Evolutionary conservation across 1,140 invertebrate species (phyloP), one percentile per base, ranked within the genome.

Genomic region (Drosophila kohkoa): DNA sequence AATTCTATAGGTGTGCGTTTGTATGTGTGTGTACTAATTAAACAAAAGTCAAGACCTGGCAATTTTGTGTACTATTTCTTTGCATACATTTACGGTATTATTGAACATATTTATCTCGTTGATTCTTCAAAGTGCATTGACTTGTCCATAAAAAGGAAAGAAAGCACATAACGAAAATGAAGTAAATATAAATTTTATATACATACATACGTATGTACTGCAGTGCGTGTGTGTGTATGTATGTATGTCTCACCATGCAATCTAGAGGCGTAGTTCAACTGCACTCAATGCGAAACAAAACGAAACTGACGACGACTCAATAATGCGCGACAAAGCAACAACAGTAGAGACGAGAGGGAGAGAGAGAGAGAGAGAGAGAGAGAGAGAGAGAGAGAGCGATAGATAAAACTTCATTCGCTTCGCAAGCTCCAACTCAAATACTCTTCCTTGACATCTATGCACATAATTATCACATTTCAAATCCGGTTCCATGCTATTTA

Each of bases 221-320:
- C 20, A 20, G 20, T 20, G 38, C 60, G 13, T 70, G 8, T 59
- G 28, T 63, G 49, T 51, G 52, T 54, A 35, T 59, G 28, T 63
- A 45, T 51, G 52, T 54, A 35, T 63, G 32, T 30, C 67, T 79
- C 68, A 76, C 77, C 77, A 71, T 71, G 52, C 67, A 85, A 67
- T 71, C 13, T 52, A 83, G 58, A 54, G 48, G 49, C 60, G 69
- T 59, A 48, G 15, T 66, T 60, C 73, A 89, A 87, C 83, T 89
- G 80, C 77, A 75, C 83, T 79, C 67, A 81, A 32, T 63, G 82
- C 77, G 70, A 68, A 80, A 75, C 80, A 67, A 89, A 89, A 67
- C 62, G 74, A 83, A 88, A 88, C 85, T 88, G 83, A 64, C 77
- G 59, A 67, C 62, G 54, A 32, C 64, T 73, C 43, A 69, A 46